Conservation (phyloP, 2,797 vertebrate species). For the Urophycis tenuis region DNA sequence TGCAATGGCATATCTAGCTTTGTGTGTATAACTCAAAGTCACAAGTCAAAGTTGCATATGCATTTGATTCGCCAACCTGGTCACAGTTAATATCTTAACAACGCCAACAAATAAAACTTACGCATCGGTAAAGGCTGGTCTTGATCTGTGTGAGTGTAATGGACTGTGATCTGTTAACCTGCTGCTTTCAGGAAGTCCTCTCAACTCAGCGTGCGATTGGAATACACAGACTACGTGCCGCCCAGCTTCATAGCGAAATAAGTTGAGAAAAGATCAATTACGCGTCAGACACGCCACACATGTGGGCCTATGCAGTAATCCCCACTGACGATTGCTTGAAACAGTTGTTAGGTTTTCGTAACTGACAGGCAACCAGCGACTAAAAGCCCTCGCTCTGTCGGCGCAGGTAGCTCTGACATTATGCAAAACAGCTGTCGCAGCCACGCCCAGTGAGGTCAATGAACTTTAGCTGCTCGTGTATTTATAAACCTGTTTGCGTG, state of each 20-base stretch:
- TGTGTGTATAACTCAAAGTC: background rate
- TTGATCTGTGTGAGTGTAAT: background rate
- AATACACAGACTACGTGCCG: background rate
- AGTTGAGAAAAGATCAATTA: background rate
- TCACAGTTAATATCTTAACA: background rate
- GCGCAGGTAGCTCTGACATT: background rate
- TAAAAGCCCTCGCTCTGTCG: background rate
- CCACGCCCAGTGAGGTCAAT: background rate
- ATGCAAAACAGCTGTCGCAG: background rate
- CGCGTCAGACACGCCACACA: background rate
- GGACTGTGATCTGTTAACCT: conserved; percentile 1
- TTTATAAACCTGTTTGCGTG: conserved; percentile 6
- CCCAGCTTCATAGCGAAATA: background rate
- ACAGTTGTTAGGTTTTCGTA: background rate
- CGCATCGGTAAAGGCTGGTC: background rate
- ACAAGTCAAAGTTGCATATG: background rate
- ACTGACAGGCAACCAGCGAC: background rate
- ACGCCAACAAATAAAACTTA: background rate
- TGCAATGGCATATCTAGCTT: background rate
- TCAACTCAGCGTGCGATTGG: background rate
- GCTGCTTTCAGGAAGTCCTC: background rate
- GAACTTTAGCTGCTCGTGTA: background rate
- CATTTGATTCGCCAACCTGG: background rate
- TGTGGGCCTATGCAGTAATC: no score
- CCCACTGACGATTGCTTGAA: no score